Evolutionary conservation across 2,113 vertebrate species (phyloP).

Genomic region (Pipa parva): DNA sequence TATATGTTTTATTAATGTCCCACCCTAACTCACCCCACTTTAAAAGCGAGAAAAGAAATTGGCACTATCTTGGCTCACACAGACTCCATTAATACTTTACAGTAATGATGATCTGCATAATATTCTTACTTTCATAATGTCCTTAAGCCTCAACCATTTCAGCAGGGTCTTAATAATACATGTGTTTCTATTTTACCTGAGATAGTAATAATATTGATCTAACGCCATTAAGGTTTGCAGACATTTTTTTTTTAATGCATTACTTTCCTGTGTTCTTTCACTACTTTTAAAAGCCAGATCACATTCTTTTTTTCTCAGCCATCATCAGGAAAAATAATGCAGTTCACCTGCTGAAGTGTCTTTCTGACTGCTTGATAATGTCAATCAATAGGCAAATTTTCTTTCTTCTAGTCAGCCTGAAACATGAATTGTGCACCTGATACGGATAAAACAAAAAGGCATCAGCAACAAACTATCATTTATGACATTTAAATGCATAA

Average conservation of each 20-base stretch:
- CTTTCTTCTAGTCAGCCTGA: conserved; percentile 54
- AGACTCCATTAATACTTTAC: conserved; percentile 57
- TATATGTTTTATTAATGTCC: conserved; percentile 7
- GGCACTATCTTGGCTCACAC: conserved; percentile 17
- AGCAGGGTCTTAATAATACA: conserved; percentile 65
- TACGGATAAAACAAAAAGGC: conserved; percentile 43
- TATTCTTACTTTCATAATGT: conserved; percentile 49
- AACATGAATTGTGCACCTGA: conserved; percentile 53
- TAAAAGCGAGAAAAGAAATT: conserved; percentile 10
- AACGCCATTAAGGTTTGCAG: conserved; percentile 62
- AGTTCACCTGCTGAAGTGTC: conserved; percentile 62
- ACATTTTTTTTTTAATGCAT: conserved; percentile 62
- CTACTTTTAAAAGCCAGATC: conserved; percentile 56
- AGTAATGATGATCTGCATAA: conserved; percentile 49
- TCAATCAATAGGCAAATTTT: conserved; percentile 69
- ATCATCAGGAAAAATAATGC: conserved; percentile 62
- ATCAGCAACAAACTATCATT: conserved; percentile 34
- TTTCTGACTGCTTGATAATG: conserved; percentile 64
- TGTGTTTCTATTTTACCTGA: conserved; percentile 61
- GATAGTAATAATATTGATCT: conserved; percentile 69
- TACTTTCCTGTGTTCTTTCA: conserved; percentile 55
- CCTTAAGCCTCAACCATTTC: conserved; percentile 53
- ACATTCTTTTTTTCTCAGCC: conserved; percentile 62
- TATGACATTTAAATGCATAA: conserved; percentile 41
- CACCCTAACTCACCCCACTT: background rate